Base-by-base conservation (phyloP, 2,113 vertebrate species). In the Hassar affinis region DNA sequence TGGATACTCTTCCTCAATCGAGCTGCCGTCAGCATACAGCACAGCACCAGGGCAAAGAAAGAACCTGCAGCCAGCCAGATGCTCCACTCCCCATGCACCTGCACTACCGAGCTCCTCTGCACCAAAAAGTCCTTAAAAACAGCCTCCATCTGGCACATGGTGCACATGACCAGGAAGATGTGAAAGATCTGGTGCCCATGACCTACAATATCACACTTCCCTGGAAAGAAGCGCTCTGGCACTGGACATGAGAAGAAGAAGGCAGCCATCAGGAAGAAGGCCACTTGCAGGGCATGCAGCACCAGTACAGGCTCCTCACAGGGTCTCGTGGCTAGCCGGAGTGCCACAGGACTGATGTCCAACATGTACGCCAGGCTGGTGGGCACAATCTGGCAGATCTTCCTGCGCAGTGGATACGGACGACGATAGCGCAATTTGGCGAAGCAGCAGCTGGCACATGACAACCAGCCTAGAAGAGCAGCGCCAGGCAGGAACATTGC, bases 151-250 rank as follows among this genome's bases (percentile, higher is more conserved):
- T 99, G 97, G 38, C 94, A 96, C 0, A 98, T 80, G 0, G 96
- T 98, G 90, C 96, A 97, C 87, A 97, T 72, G 4, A 95, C 95
- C 89, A 98, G 88, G 76, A 97, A 95, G 10, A 96, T 51, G 11
- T 98, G 97, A 93, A 99, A 98, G 88, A 98, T 95, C 89, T 98
- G 97, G 84, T 99, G 97, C 4, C 94, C 96, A 0, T 98, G 97
- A 57, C 97, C 97, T 42, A 97, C 77, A 0, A 98, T 96, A 89
- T 99, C 97, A 0, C 95, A 98, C 78, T 85, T 92, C 1, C 97
- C 97, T 0, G 97, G 96, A 84, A 97, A 97, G 83, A 96, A 97
- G 83, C 95, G 93, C 92, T 98, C 97, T 0, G 97, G 97, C 38
- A 98, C 91, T 0, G 96, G 96, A 79, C 93, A 98, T 76, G 97